Conservation (phyloP, 1,140 invertebrate genomes). For the Hyles euphorbiae region DNA sequence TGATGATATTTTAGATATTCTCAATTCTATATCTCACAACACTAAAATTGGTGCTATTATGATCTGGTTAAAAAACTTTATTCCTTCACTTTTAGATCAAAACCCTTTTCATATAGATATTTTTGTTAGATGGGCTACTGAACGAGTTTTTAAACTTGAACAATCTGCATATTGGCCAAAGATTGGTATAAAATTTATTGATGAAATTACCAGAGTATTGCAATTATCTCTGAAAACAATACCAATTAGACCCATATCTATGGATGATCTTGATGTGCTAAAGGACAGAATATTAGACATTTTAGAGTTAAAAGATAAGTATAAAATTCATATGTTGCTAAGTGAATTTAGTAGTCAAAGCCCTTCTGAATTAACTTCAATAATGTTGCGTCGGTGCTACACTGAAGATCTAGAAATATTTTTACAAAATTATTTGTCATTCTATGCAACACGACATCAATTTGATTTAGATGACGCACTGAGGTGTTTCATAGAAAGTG, state of each 20-base stretch:
- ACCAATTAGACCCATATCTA: conserved; percentile 51
- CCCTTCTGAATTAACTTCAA: conserved; percentile 54
- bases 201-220: conserved; percentile 49
- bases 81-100: conserved; percentile 52
- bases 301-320: conserved; percentile 63
- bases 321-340: conserved; percentile 63
- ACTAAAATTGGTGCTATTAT: conserved; percentile 60
- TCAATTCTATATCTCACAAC: conserved; percentile 55
- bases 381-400: conserved; percentile 64
- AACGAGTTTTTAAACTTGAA: conserved; percentile 59
- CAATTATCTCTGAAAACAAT: conserved; percentile 58
- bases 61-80: conserved; percentile 60
- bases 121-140: conserved; percentile 63
- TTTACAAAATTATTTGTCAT: conserved; percentile 50
- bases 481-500: conserved; percentile 54
- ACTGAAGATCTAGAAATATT: conserved; percentile 61
- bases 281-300: conserved; percentile 58
- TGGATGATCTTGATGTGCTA: conserved; percentile 59
- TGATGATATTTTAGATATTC: conserved; percentile 46
- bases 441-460: conserved; percentile 49
- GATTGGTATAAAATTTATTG: conserved; percentile 63
- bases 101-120: conserved; percentile 63
- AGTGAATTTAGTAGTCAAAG: conserved; percentile 57
- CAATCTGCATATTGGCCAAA: conserved; percentile 67
- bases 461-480: conserved; percentile 62